Conservation (phyloP, 2,888 invertebrate species). For the Belgica antarctica region DNA sequence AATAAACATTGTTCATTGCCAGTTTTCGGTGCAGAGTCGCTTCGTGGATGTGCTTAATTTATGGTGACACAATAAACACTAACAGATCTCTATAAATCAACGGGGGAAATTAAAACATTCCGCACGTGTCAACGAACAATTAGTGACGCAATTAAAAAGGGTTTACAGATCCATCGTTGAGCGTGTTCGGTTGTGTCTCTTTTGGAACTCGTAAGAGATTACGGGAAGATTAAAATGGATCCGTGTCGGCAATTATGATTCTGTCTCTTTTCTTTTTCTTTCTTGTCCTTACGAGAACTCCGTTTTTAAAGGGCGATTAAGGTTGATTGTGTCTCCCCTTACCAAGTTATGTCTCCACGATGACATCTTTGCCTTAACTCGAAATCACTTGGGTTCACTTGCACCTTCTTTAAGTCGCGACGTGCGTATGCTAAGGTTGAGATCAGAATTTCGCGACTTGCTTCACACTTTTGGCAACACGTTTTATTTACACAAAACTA, state of each 20-base stretch:
- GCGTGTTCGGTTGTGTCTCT: neutral
- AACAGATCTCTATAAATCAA: constrained; percentile 3
- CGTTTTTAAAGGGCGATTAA: neutral
- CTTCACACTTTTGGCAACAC: constrained; percentile 9
- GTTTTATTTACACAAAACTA: constrained; percentile 1
- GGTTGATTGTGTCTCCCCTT: neutral
- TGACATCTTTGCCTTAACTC: constrained; percentile 26
- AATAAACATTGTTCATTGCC: no score
- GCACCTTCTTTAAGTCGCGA: neutral
- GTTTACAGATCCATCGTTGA: neutral
- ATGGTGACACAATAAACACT: neutral
- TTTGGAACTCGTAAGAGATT: neutral
- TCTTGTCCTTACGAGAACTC: neutral
- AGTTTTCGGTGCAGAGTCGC: no score
- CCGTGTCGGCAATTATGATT: neutral
- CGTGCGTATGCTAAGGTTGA: neutral
- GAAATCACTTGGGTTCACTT: neutral
- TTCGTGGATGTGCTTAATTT: neutral
- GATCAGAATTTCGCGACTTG: neutral
- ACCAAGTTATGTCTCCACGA: constrained; percentile 42
- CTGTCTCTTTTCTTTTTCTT: neutral
- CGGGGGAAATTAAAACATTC: constrained; percentile 17
- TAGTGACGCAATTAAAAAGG: constrained; percentile 17
- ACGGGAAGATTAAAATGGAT: constrained; percentile 9
- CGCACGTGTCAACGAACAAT: constrained; percentile 17